Percentiles rank a stretch among this genome's conserved stretches.
phyloP scores from a whole-genome alignment of 2,113 vertebrate genomes.

The Oreochromis spilurus region DNA sequence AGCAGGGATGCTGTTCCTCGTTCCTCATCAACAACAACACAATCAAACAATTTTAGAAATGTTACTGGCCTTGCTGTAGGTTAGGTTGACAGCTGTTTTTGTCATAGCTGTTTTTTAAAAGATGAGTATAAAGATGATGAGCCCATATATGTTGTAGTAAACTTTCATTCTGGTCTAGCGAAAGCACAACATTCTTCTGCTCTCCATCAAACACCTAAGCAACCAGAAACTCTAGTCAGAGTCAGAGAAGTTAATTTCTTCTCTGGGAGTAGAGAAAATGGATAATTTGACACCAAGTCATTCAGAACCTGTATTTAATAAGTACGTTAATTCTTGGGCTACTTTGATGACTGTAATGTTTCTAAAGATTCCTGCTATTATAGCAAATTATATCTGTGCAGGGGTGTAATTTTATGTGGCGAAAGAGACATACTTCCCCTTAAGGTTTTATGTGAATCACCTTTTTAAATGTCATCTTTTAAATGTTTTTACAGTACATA shows the following conservation, averaged over 20 bases:
- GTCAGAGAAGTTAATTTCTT: neutral
- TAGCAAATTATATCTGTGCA: neutral
- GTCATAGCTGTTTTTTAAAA: slow-evolving; percentile 1
- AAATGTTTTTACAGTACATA: neutral
- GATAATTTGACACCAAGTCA: neutral
- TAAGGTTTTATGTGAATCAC: neutral
- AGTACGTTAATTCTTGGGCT: neutral
- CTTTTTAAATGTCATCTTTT: neutral
- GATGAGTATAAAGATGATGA: neutral
- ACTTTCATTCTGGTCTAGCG: neutral
- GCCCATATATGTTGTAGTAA: neutral
- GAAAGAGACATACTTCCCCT: neutral
- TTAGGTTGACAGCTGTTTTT: neutral
- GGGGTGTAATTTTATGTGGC: neutral
- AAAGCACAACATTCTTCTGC: neutral
- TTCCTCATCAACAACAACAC: neutral
- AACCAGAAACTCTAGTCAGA: neutral
- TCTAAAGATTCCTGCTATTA: neutral
- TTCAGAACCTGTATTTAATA: neutral
- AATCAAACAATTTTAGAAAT: neutral
- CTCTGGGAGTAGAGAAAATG: neutral
- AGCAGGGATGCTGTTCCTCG: neutral
- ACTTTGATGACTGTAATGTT: neutral
- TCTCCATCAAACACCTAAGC: neutral
- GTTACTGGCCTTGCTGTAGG: neutral